phyloP scores from a whole-genome alignment of 2,797 vertebrate species.

The Gouania willdenowi region DNA sequence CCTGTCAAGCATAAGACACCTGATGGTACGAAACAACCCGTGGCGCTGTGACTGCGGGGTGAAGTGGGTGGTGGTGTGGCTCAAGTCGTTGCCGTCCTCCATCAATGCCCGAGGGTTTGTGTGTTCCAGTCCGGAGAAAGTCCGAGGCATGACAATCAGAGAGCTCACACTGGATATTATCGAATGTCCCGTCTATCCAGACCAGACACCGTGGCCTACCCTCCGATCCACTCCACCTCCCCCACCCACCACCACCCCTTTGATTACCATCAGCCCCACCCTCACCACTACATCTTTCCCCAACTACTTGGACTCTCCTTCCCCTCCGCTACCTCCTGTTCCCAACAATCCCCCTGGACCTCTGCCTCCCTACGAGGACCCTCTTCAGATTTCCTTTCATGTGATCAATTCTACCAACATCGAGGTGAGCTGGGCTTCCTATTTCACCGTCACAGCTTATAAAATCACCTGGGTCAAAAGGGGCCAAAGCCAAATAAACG shows the following conservation, averaged over 20 bases:
- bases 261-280: constrained; percentile 56
- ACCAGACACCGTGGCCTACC: constrained; percentile 73
- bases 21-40: constrained; percentile 90
- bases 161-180: constrained; percentile 91
- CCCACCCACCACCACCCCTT: constrained; percentile 42
- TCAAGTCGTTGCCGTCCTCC: constrained; percentile 84
- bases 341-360: constrained; percentile 60
- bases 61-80: constrained; percentile 96
- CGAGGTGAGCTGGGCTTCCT: constrained; percentile 90
- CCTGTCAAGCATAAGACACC: constrained; percentile 84
- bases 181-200: constrained; percentile 83
- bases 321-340: constrained; percentile 62
- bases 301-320: constrained; percentile 52
- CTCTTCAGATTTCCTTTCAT: constrained; percentile 85
- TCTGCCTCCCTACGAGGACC: constrained; percentile 78
- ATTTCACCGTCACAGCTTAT: constrained; percentile 89
- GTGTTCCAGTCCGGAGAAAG: constrained; percentile 90
- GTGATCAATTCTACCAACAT: constrained; percentile 89
- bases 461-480: constrained; percentile 97
- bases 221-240: constrained; percentile 74
- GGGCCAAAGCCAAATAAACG: constrained; percentile 88
- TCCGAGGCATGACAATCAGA: constrained; percentile 94
- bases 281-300: constrained; percentile 58
- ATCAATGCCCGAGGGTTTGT: constrained; percentile 92
- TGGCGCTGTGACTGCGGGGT: constrained; percentile 95